These are phyloP conservation scores for Clarias batrachus DNA, from an alignment of 2,113 vertebrate species.

Conservation along the genomic window DNA sequence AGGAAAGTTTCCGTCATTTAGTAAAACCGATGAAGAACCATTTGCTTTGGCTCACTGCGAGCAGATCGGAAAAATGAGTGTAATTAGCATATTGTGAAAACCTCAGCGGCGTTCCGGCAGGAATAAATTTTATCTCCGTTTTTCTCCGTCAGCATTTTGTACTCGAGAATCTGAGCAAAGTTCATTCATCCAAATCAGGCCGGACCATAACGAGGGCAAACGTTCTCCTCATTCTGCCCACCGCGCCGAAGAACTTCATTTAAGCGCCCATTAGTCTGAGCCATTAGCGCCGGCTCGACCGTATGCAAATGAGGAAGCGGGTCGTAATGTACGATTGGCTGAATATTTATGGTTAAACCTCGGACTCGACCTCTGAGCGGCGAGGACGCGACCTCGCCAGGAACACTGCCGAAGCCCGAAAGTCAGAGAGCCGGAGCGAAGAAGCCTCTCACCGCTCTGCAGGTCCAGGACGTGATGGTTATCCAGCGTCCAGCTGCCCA, in stretches of 20 bases:
- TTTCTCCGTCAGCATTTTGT: conserved; percentile 43
- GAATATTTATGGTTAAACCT: conserved; percentile 77
- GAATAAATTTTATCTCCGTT: conserved; percentile 27
- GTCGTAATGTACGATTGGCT: conserved; percentile 73
- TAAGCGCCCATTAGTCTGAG: conserved; percentile 83
- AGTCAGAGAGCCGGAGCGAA: not conserved
- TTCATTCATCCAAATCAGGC: conserved; percentile 38
- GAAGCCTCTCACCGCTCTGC: conserved; percentile 84
- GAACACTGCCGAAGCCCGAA: not conserved
- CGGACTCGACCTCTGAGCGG: conserved; percentile 59
- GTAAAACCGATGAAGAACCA: conserved; percentile 8
- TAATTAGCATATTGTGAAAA: conserved; percentile 18
- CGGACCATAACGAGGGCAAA: conserved; percentile 18
- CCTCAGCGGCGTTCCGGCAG: conserved; percentile 18
- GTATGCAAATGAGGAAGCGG: conserved; percentile 73
- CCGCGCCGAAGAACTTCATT: conserved; percentile 74
- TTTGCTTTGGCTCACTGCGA: not conserved
- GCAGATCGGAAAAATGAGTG: not conserved
- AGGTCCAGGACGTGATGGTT: conserved; percentile 93
- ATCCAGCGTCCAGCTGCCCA: conserved; percentile 93
- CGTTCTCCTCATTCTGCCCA: conserved; percentile 65
- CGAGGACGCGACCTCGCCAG: not conserved
- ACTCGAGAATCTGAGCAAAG: conserved; percentile 14
- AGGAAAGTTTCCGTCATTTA: not conserved
- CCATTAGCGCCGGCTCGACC: conserved; percentile 78